Conservation (phyloP, 2,113 vertebrate species). For the Lynx canadensis region DNA sequence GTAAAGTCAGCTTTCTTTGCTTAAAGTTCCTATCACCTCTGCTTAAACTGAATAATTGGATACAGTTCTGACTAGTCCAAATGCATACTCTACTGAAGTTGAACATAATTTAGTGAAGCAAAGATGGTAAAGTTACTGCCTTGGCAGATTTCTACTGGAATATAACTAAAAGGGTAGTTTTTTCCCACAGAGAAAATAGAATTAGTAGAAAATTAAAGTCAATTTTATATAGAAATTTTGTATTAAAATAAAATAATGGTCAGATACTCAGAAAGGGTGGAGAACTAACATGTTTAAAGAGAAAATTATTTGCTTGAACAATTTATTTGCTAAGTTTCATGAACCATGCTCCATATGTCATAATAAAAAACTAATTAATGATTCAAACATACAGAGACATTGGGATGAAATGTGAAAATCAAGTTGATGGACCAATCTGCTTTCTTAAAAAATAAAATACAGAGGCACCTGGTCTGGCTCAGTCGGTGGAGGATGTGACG, state of each 20-base stretch:
- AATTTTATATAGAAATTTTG: neutral
- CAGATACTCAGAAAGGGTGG: neutral
- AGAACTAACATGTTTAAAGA: neutral
- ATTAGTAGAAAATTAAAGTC: constrained; percentile 47
- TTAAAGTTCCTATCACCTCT: constrained; percentile 9
- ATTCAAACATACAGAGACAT: neutral
- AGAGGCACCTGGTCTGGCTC: neutral
- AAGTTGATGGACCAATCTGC: neutral
- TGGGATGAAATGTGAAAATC: neutral
- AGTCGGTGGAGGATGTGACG: neutral
- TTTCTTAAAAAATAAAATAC: neutral
- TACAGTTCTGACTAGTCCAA: constrained; percentile 11
- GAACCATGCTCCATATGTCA: neutral
- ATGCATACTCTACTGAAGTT: constrained; percentile 16
- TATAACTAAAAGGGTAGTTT: neutral
- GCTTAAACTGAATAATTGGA: neutral
- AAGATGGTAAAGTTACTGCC: constrained; percentile 12
- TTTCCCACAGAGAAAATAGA: constrained; percentile 27
- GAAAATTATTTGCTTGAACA: neutral
- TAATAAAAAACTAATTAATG: neutral
- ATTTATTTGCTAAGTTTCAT: neutral
- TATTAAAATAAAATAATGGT: constrained; percentile 37
- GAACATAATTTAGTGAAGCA: constrained; percentile 42
- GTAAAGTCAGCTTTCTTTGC: neutral
- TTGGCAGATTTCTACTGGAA: constrained; percentile 30